Evolutionary conservation across 2,113 vertebrate genomes (phyloP).

Genomic region (Terrapene triunguis): DNA sequence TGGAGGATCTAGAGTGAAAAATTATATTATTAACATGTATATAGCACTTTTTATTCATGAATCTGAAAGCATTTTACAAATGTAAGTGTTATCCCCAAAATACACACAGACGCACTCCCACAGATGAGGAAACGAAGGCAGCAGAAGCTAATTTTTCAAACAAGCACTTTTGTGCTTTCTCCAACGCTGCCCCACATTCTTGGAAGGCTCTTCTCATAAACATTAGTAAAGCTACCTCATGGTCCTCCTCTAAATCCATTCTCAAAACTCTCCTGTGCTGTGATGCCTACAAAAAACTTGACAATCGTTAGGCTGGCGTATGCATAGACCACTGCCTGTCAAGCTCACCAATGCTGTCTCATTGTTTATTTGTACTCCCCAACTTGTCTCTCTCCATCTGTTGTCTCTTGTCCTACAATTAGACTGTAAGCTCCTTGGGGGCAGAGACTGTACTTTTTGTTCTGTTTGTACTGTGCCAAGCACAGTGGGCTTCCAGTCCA

Average conservation of each 20-base stretch:
- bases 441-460: background rate
- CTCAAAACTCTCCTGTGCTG: background rate
- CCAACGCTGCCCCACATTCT: background rate
- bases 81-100: background rate
- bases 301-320: background rate
- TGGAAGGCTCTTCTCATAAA: background rate
- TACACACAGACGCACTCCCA: background rate
- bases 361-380: background rate
- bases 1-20: background rate
- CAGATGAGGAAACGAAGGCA: background rate
- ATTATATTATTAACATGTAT: fast-evolving
- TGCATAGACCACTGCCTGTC: background rate
- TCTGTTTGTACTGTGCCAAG: background rate
- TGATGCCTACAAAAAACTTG: background rate
- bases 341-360: background rate
- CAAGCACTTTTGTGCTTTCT: background rate
- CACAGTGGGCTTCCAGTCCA: background rate
- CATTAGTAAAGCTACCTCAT: background rate
- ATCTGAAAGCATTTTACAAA: fast-evolving
- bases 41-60: background rate
- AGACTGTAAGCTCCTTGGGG: background rate
- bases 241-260: background rate
- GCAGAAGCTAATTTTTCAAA: background rate
- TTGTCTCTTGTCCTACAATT: background rate
- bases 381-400: background rate